Conservation (phyloP, 2,797 vertebrate species). For the Echeneis naucrates region DNA sequence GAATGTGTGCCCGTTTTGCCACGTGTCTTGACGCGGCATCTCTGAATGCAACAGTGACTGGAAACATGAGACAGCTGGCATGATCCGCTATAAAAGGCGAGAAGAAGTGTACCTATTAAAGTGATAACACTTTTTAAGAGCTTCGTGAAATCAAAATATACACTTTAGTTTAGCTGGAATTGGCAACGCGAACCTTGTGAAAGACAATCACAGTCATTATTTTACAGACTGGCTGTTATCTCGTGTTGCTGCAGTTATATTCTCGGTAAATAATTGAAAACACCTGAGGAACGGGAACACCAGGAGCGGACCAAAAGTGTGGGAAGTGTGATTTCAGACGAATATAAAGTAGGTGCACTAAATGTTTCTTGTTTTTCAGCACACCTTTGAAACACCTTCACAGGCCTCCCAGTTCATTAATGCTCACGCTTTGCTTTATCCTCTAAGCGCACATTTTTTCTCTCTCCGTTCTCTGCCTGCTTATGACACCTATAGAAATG, state of each 20-base stretch:
- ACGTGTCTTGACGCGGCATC: neutral
- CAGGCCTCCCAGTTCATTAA: neutral
- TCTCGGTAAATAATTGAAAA: neutral
- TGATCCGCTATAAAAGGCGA: neutral
- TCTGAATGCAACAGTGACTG: neutral
- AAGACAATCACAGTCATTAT: neutral
- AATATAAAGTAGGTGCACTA: no score
- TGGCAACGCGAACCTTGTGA: no score
- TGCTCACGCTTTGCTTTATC: neutral
- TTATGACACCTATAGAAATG: constrained; percentile 26
- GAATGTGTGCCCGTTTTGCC: neutral
- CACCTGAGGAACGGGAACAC: neutral
- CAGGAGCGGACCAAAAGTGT: neutral
- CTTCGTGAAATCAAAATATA: neutral
- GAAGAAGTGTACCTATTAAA: neutral
- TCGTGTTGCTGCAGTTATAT: constrained; percentile 1
- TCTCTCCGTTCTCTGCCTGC: constrained; percentile 9
- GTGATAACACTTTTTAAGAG: neutral
- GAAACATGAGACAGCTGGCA: neutral
- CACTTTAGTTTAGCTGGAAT: neutral
- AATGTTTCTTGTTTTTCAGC: neutral
- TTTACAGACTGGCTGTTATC: neutral
- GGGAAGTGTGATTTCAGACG: neutral
- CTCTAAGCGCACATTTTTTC: no score
- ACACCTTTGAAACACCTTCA: neutral